phyloP scores from a whole-genome alignment of 2,797 vertebrate genomes.

The Hirundo rustica region DNA sequence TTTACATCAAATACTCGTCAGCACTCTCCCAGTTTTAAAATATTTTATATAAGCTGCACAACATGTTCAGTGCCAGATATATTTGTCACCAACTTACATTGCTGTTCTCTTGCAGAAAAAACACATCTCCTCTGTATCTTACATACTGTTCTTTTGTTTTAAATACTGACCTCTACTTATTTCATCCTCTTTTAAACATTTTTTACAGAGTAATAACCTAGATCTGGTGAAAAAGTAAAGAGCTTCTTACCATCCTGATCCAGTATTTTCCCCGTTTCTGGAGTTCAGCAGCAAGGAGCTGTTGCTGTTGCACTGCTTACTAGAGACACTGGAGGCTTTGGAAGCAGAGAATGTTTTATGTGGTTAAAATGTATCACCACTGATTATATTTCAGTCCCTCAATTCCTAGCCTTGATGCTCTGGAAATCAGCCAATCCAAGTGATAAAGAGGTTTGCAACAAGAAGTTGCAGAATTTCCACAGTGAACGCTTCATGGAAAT shows the following conservation, averaged over 20 bases:
- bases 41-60: slow-evolving; percentile 46
- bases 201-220: slow-evolving; percentile 13
- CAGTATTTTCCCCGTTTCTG: slow-evolving; percentile 13
- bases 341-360: slow-evolving; percentile 70
- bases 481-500: slow-evolving; percentile 13
- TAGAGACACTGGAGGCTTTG: slow-evolving; percentile 63
- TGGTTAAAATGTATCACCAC: slow-evolving; percentile 72
- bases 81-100: slow-evolving; percentile 60
- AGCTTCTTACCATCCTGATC: slow-evolving; percentile 76
- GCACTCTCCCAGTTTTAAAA: slow-evolving; percentile 20
- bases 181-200: neutral
- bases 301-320: slow-evolving; percentile 63
- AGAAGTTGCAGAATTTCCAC: slow-evolving; percentile 60
- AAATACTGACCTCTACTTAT: slow-evolving; percentile 26
- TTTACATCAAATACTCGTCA: slow-evolving; percentile 12
- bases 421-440: slow-evolving; percentile 77
- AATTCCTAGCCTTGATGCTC: slow-evolving; percentile 68
- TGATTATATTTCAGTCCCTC: slow-evolving; percentile 74
- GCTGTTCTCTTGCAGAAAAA: slow-evolving; percentile 15
- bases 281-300: slow-evolving; percentile 68
- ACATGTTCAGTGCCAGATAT: slow-evolving; percentile 37
- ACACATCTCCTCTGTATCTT: neutral
- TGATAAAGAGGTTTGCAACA: slow-evolving; percentile 45
- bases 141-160: neutral
- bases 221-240: slow-evolving; percentile 36